Evolutionary conservation across 2,113 vertebrate genomes (phyloP).

Genomic region (Pangasianodon hypophthalmus): DNA sequence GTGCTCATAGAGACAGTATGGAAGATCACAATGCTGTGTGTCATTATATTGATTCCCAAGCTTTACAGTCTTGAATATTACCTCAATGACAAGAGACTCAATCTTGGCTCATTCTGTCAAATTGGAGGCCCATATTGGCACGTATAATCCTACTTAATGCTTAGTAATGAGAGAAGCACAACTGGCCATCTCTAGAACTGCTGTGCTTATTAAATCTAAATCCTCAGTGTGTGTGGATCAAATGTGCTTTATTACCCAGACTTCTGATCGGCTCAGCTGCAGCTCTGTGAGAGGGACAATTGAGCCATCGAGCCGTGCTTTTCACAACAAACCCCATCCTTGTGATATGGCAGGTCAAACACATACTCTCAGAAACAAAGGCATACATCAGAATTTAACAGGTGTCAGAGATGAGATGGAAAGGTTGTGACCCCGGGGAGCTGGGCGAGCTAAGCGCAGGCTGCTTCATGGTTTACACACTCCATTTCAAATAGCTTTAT

Average conservation of each 20-base stretch:
- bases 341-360: not conserved
- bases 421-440: constrained; percentile 43
- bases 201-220: constrained; percentile 47
- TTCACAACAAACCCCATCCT: not conserved
- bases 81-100: constrained; percentile 10
- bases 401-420: constrained; percentile 35
- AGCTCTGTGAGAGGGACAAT: not conserved
- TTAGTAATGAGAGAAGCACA: constrained; percentile 37
- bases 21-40: not conserved
- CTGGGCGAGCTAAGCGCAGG: not conserved
- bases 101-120: not conserved
- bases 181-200: constrained; percentile 15
- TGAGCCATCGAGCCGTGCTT: not conserved
- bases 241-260: constrained; percentile 37
- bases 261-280: not conserved
- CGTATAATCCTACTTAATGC: constrained; percentile 42
- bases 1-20: not conserved
- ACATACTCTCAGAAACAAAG: constrained; percentile 30
- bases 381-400: constrained; percentile 46
- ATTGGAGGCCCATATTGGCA: constrained; percentile 5
- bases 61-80: not conserved
- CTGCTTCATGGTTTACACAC: constrained; percentile 29
- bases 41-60: not conserved
- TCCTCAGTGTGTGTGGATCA: constrained; percentile 38
- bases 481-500: constrained; percentile 50